phyloP scores from a whole-genome alignment of 2,797 vertebrate genomes.

The Gadopsis marmoratus region DNA sequence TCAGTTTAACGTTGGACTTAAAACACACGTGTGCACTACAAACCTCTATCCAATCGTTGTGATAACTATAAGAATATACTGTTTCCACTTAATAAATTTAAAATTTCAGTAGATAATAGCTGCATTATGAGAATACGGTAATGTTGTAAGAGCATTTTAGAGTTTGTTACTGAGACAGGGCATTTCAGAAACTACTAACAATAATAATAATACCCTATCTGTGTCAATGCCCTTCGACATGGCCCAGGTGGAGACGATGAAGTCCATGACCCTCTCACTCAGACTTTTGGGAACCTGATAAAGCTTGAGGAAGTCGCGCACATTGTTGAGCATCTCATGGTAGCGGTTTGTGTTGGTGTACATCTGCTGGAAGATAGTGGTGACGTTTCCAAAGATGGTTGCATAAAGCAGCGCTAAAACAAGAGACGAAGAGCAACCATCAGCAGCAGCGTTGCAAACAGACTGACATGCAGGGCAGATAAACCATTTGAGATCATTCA shows the following conservation, averaged over 20 bases:
- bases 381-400: slow-evolving; percentile 99
- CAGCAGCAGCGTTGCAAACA: neutral
- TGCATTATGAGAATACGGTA: neutral
- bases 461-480: neutral
- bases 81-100: neutral
- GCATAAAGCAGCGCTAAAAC: slow-evolving; percentile 89
- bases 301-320: slow-evolving; percentile 97
- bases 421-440: neutral
- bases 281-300: slow-evolving; percentile 99
- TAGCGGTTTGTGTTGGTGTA: slow-evolving; percentile 99
- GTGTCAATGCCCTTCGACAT: slow-evolving; percentile 99
- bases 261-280: slow-evolving; percentile 99
- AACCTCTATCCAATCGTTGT: neutral
- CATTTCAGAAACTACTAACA: no score
- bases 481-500: neutral
- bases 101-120: neutral
- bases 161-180: no score
- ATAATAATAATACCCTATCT: slow-evolving; percentile 89
- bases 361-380: slow-evolving; percentile 99
- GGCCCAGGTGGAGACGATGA: slow-evolving; percentile 98
- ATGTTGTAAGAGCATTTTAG: neutral
- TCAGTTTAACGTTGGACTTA: slow-evolving; percentile 22
- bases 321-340: slow-evolving; percentile 99
- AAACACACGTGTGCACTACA: neutral
- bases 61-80: neutral